Conservation (phyloP, 2,113 vertebrate genomes). For the Hassar affinis region DNA sequence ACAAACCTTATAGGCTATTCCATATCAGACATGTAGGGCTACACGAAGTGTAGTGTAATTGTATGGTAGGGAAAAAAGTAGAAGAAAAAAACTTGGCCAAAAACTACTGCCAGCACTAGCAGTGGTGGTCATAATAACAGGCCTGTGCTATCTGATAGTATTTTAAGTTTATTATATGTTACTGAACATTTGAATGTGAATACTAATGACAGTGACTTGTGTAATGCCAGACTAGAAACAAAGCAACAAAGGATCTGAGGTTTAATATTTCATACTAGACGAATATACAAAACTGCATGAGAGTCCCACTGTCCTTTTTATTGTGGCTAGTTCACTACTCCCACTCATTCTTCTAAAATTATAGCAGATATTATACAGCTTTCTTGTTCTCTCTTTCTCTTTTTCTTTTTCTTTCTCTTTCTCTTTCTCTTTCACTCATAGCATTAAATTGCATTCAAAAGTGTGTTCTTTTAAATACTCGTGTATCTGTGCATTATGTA, state of each 20-base stretch:
- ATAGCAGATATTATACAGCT: neutral
- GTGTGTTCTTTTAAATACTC: neutral
- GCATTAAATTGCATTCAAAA: neutral
- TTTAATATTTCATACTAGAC: conserved; percentile 26
- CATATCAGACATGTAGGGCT: too few relatives aligned
- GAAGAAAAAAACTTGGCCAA: too few relatives aligned
- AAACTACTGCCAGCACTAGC: too few relatives aligned
- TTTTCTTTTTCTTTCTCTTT: neutral
- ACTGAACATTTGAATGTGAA: neutral
- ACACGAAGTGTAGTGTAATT: too few relatives aligned
- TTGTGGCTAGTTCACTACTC: conserved; percentile 14
- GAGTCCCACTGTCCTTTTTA: conserved; percentile 48
- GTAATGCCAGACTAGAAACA: neutral
- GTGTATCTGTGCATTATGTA: neutral
- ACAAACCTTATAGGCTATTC: too few relatives aligned
- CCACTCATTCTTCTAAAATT: neutral
- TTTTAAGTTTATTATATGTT: neutral
- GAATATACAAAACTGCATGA: conserved; percentile 21
- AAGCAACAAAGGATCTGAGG: conserved; percentile 21
- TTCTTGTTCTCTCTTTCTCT: too few relatives aligned
- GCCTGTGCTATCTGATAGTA: neutral
- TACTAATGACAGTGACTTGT: neutral
- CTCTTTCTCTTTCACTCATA: neutral
- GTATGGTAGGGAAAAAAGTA: too few relatives aligned
- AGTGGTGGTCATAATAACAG: too few relatives aligned